A percentile compares a stretch with the other conserved stretches of the same genome.
These are phyloP conservation scores for Pyrrhia umbra DNA, from an alignment of 2,888 invertebrate species.

Conservation along the genomic window DNA sequence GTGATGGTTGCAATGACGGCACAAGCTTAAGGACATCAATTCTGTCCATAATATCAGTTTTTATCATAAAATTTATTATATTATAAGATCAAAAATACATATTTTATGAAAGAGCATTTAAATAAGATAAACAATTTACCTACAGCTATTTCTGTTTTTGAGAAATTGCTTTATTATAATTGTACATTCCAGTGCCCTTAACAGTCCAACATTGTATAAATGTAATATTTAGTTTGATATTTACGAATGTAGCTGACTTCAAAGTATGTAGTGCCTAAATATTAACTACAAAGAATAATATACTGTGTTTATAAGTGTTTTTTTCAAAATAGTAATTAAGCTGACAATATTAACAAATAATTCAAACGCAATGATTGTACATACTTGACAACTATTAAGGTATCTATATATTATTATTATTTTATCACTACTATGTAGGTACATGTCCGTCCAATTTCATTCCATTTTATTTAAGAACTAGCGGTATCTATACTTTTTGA, in stretches of 20 bases:
- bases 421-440: too few relatives aligned
- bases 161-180: neutral
- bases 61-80: conserved; percentile 55
- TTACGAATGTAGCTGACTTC: neutral
- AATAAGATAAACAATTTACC: conserved; percentile 1
- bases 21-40: conserved; percentile 67
- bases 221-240: neutral
- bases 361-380: neutral
- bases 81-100: conserved; percentile 34
- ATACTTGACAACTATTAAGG: neutral
- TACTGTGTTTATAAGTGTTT: conserved; percentile 6
- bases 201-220: conserved; percentile 10
- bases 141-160: neutral
- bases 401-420: too few relatives aligned
- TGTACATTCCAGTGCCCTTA: neutral
- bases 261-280: conserved; percentile 15
- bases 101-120: neutral
- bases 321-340: neutral
- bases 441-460: conserved; percentile 38
- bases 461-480: conserved; percentile 31
- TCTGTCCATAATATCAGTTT: conserved; percentile 58
- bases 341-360: neutral
- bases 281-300: conserved; percentile 10
- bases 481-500: too few relatives aligned
- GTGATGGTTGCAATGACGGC: conserved; percentile 95